Percentiles rank a stretch among this genome's conserved stretches.
Evolutionary conservation across 2,888 invertebrate genomes (phyloP).

Genomic region (Cremastinae sp.): DNA sequence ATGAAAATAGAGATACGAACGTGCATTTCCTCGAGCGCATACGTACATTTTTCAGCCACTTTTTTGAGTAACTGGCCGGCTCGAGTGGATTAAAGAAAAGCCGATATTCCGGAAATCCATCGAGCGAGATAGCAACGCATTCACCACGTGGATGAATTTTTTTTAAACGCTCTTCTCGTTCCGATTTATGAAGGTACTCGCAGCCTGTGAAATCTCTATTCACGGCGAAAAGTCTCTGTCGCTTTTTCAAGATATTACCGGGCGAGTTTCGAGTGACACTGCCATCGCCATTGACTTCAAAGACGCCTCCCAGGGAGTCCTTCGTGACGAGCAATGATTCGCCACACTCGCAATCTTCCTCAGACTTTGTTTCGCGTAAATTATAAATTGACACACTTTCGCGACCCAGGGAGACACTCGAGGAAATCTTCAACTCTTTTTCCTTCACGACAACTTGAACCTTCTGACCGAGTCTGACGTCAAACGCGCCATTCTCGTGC

Average conservation of each 20-base stretch:
- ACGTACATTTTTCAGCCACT: slow-evolving; percentile 56
- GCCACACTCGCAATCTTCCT: slow-evolving; percentile 2
- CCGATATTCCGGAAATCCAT: slow-evolving; percentile 61
- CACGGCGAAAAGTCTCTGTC: slow-evolving; percentile 72
- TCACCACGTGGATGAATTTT: slow-evolving; percentile 56
- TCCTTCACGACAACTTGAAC: slow-evolving; percentile 38
- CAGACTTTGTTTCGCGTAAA: slow-evolving; percentile 22
- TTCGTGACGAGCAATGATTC: slow-evolving; percentile 42
- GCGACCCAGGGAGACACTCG: slow-evolving; percentile 6
- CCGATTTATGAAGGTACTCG: slow-evolving; percentile 73
- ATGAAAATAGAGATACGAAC: slow-evolving; percentile 22
- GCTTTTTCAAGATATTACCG: slow-evolving; percentile 8
- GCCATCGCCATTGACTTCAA: slow-evolving; percentile 64
- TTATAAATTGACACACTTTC: slow-evolving; percentile 48
- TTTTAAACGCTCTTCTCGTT: slow-evolving; percentile 50
- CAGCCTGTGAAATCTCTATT: slow-evolving; percentile 70
- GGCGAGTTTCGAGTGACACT: slow-evolving; percentile 6
- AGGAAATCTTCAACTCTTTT: slow-evolving; percentile 33
- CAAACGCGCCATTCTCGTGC: slow-evolving; percentile 63
- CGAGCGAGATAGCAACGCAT: slow-evolving; percentile 59
- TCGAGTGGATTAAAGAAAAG: slow-evolving; percentile 61
- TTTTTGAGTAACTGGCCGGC: slow-evolving; percentile 64
- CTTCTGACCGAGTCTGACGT: slow-evolving; percentile 37
- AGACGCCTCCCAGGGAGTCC: slow-evolving; percentile 66
- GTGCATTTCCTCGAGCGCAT: neutral